Conservation (phyloP, 2,888 invertebrate genomes). For the Mimumesa dahlbomi region DNA sequence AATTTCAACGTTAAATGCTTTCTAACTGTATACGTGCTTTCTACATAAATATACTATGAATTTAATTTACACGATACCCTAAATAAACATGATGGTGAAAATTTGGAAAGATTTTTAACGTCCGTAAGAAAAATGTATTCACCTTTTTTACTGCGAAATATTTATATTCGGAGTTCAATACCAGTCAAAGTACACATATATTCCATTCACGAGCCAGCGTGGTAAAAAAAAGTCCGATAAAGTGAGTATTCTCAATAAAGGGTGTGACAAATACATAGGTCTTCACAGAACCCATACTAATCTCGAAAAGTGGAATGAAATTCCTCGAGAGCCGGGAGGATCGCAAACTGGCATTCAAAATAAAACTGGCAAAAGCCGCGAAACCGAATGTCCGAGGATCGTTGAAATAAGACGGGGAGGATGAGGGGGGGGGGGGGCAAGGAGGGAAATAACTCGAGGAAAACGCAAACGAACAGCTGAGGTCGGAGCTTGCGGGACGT, state of each 20-base stretch:
- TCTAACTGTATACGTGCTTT: no score
- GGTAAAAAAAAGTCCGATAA: conserved; percentile 21
- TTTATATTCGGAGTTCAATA: neutral
- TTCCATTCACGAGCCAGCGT: conserved; percentile 30
- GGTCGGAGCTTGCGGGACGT: conserved; percentile 66
- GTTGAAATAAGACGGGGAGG: conserved; percentile 29
- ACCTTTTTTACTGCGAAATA: no score
- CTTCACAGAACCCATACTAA: neutral
- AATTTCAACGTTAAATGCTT: no score
- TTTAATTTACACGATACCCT: no score
- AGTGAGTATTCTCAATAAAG: conserved; percentile 31
- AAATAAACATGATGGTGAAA: no score
- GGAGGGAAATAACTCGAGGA: conserved; percentile 5
- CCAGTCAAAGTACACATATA: conserved; percentile 1
- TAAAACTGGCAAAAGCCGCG: neutral
- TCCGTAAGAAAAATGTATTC: no score
- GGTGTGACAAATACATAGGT: conserved; percentile 38
- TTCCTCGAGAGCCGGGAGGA: neutral
- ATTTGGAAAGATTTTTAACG: no score
- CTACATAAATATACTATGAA: no score
- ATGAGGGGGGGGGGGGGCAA: neutral
- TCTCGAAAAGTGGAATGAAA: no score
- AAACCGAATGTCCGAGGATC: conserved; percentile 3
- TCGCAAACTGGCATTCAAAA: neutral
- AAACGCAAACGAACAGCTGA: conserved; percentile 66